Percentiles rank a stretch among this genome's conserved stretches.
phyloP scores from a whole-genome alignment of 2,888 invertebrate species.

The Drosophila eohydei region DNA sequence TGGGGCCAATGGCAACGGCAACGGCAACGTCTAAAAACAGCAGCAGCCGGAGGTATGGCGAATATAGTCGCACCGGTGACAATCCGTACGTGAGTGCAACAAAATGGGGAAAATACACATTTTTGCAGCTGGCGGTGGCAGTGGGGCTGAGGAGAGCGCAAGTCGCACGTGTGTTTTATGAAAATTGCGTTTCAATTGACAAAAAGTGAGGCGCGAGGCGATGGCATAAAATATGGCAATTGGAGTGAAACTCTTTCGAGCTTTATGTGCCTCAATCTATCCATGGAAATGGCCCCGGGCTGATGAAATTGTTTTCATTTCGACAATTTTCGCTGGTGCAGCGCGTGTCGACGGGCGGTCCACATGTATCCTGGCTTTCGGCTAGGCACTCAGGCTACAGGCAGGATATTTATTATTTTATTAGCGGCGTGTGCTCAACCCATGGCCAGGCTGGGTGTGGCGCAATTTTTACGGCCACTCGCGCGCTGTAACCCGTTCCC shows the following conservation, averaged over 20 bases:
- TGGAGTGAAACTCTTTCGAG: slow-evolving; percentile 60
- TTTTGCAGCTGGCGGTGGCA: slow-evolving; percentile 38
- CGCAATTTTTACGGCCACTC: slow-evolving; percentile 65
- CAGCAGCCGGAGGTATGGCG: slow-evolving; percentile 13
- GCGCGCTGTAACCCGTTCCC: slow-evolving; percentile 52
- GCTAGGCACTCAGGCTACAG: slow-evolving; percentile 64
- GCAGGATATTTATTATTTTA: slow-evolving; percentile 80
- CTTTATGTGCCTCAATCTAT: slow-evolving; percentile 58
- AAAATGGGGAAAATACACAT: slow-evolving; percentile 40
- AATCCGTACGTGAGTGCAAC: slow-evolving; percentile 48
- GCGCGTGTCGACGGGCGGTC: slow-evolving; percentile 48
- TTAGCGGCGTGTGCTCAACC: slow-evolving; percentile 74
- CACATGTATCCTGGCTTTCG: slow-evolving; percentile 15
- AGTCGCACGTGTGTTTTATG: slow-evolving; percentile 73
- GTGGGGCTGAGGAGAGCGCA: slow-evolving; percentile 1
- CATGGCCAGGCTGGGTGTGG: slow-evolving; percentile 59
- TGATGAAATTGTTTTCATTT: slow-evolving; percentile 81
- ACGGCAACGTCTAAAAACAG: slow-evolving; percentile 36
- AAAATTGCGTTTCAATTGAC: slow-evolving; percentile 80
- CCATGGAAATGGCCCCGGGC: slow-evolving; percentile 40
- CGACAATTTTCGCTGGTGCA: slow-evolving; percentile 63
- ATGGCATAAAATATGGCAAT: slow-evolving; percentile 80
- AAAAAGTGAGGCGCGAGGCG: slow-evolving; percentile 47
- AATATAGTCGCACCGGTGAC: slow-evolving; percentile 46
- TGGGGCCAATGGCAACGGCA: slow-evolving; percentile 60